Percentiles rank a stretch among this genome's conserved stretches.
phyloP scores from a whole-genome alignment of 1,140 invertebrate genomes.

The Leptestheria dahalacensis region DNA sequence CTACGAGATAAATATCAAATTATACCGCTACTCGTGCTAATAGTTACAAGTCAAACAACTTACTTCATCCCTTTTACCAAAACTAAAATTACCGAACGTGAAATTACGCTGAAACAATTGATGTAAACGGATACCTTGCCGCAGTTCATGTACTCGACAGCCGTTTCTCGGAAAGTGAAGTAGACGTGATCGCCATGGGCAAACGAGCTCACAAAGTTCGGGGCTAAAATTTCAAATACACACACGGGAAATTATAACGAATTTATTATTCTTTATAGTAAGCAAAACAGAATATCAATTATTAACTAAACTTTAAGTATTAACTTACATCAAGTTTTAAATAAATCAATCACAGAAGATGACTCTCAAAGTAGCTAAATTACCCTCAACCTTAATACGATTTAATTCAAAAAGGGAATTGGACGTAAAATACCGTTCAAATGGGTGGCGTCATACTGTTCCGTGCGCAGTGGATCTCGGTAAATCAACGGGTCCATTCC shows the following conservation, averaged over 20 bases:
- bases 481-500: conserved; percentile 35
- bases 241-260: conserved; percentile 9
- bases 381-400: no score
- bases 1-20: no score
- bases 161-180: conserved; percentile 39
- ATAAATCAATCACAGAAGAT: not conserved
- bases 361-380: no score
- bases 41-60: no score
- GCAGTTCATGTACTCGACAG: conserved; percentile 35
- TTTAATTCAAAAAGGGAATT: no score
- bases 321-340: not conserved
- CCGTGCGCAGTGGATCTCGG: conserved; percentile 30
- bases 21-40: no score
- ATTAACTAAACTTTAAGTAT: no score
- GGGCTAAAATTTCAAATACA: conserved; percentile 26
- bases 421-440: conserved; percentile 21
- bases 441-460: conserved; percentile 23
- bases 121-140: conserved; percentile 25
- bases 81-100: no score
- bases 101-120: not conserved
- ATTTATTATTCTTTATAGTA: not conserved
- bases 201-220: conserved; percentile 40
- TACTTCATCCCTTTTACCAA: no score
- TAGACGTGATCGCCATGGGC: conserved; percentile 37
- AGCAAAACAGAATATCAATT: no score